phyloP scores from a whole-genome alignment of 2,888 invertebrate species.

The Zootermopsis nevadensis region DNA sequence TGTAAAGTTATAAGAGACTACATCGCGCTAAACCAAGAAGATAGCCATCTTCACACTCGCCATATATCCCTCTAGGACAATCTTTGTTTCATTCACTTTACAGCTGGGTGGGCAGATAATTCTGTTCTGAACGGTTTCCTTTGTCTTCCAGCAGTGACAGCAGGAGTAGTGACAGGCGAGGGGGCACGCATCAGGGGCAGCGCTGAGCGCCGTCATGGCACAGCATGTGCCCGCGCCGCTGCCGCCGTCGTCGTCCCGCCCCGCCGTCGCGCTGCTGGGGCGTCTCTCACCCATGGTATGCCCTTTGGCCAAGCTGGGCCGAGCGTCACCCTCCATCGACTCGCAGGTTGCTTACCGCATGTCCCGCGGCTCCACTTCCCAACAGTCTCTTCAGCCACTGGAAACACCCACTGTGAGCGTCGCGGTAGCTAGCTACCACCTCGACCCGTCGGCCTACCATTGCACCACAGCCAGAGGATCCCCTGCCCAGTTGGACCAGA shows the following conservation, averaged over 20 bases:
- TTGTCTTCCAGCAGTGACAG: neutral
- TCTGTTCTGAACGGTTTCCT: no score
- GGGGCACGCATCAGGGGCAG: neutral
- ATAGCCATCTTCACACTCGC: no score
- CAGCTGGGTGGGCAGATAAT: no score
- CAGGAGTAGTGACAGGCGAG: slow-evolving; percentile 26
- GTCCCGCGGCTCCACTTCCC: slow-evolving; percentile 44
- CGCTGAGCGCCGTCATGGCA: slow-evolving; percentile 45
- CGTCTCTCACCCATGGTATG: slow-evolving; percentile 67
- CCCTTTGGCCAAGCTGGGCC: slow-evolving; percentile 71
- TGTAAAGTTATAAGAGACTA: no score
- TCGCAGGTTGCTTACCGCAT: slow-evolving; percentile 55
- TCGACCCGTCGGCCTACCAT: neutral
- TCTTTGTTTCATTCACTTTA: no score
- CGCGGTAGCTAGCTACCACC: slow-evolving; percentile 41
- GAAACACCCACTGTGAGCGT: slow-evolving; percentile 2
- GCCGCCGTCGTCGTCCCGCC: slow-evolving; percentile 44
- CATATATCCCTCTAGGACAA: no score
- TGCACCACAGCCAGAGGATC: neutral
- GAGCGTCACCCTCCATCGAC: slow-evolving; percentile 63
- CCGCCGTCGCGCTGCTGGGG: slow-evolving; percentile 55
- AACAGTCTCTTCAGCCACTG: neutral
- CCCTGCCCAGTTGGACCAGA: slow-evolving; percentile 13
- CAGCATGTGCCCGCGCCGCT: slow-evolving; percentile 45
- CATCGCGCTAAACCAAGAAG: no score